Evolutionary conservation across 2,113 vertebrate species (phyloP).

Genomic region (Channa argus): DNA sequence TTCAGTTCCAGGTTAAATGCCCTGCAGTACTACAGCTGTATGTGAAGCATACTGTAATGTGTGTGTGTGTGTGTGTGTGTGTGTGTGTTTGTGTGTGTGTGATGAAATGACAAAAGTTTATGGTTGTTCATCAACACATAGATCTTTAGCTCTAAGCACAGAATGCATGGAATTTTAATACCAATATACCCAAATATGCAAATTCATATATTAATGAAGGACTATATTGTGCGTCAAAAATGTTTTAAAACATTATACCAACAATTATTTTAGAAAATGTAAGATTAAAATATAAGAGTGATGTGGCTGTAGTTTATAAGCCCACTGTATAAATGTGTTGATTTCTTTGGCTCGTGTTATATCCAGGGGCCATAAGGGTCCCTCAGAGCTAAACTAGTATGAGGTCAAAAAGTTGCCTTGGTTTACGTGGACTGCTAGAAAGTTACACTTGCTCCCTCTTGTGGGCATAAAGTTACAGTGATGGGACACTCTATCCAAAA

Average conservation of each 20-base stretch:
- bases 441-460: conserved; percentile 47
- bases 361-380: background rate
- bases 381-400: background rate
- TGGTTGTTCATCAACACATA: background rate
- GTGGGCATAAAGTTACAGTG: conserved; percentile 44
- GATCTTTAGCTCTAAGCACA: background rate
- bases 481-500: background rate
- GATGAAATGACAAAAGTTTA: conserved; percentile 45
- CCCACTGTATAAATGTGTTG: background rate
- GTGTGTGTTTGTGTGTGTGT: conserved; percentile 6
- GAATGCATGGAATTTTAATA: background rate
- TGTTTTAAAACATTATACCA: no score
- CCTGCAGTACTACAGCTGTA: conserved; percentile 73
- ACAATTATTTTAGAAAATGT: no score
- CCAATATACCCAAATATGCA: background rate
- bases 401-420: background rate
- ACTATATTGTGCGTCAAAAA: background rate
- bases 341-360: conserved; percentile 4
- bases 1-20: conserved; percentile 46
- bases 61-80: conserved; percentile 17
- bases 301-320: background rate
- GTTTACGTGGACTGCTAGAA: background rate
- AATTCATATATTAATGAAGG: background rate
- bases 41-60: conserved; percentile 44
- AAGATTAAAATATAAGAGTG: background rate